A percentile compares a stretch with the other conserved stretches of the same genome.
phyloP scores from a whole-genome alignment of 2,113 vertebrate species.

The Tauraco erythrolophus region DNA sequence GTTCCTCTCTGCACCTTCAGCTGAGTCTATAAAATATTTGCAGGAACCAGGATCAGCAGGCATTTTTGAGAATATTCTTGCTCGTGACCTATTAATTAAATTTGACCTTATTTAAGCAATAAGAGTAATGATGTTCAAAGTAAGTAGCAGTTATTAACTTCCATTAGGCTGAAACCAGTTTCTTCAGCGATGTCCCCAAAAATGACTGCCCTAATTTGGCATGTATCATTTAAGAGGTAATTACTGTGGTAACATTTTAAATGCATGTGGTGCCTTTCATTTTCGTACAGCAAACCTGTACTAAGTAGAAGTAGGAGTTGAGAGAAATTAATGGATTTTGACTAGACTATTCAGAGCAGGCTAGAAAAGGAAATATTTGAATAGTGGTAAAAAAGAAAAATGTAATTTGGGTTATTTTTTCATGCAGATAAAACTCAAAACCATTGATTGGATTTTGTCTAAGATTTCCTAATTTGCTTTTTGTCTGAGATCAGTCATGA shows the following conservation, averaged over 20 bases:
- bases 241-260: conserved; percentile 12
- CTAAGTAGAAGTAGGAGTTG: background rate
- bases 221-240: background rate
- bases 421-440: background rate
- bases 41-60: background rate
- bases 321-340: background rate
- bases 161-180: conserved; percentile 41
- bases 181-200: background rate
- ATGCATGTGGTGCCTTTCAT: background rate
- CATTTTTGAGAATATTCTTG: background rate
- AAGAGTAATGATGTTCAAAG: background rate
- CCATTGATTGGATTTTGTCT: background rate
- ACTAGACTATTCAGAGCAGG: background rate
- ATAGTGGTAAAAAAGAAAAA: background rate
- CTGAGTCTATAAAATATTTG: background rate
- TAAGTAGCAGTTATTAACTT: conserved; percentile 1
- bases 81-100: background rate
- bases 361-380: background rate
- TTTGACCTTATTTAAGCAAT: background rate
- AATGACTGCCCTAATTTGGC: conserved; percentile 24
- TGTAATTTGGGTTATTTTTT: background rate
- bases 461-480: background rate
- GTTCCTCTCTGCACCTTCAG: background rate
- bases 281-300: background rate
- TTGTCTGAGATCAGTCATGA: background rate